Evolutionary conservation across 2,797 vertebrate species (phyloP).

Genomic region (Lycodopsis pacificus): DNA sequence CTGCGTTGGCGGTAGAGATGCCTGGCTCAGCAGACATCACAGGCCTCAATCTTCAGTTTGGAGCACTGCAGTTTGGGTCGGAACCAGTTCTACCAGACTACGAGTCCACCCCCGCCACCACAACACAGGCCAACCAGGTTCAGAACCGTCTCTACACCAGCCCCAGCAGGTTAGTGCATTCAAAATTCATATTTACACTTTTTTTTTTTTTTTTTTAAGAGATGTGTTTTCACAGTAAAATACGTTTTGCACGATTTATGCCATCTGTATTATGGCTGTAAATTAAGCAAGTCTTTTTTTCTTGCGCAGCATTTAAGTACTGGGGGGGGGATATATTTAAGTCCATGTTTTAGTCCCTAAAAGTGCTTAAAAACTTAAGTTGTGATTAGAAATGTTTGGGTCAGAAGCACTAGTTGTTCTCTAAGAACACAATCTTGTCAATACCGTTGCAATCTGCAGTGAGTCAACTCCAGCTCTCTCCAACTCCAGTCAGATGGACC

Average conservation of each 20-base stretch:
- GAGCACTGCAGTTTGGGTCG: slow-evolving; percentile 96
- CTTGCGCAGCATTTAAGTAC: neutral
- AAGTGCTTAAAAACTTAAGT: neutral
- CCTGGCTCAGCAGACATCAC: slow-evolving; percentile 95
- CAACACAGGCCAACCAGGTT: slow-evolving; percentile 84
- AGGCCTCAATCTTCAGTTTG: slow-evolving; percentile 97
- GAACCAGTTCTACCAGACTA: slow-evolving; percentile 95
- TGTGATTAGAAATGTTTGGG: neutral
- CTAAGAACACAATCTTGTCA: slow-evolving; percentile 21
- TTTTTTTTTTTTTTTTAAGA: neutral
- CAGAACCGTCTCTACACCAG: slow-evolving; percentile 94
- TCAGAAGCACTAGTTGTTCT: neutral
- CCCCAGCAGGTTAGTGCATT: slow-evolving; percentile 87
- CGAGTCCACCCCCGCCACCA: slow-evolving; percentile 85
- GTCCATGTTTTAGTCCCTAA: neutral
- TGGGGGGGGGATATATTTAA: neutral
- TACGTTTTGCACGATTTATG: neutral
- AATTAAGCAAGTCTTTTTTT: neutral
- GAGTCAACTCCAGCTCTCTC: slow-evolving; percentile 91
- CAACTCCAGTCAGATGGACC: slow-evolving; percentile 93
- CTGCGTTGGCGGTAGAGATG: slow-evolving; percentile 97
- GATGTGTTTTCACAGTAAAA: neutral
- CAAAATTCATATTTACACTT: neutral
- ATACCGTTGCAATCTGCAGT: slow-evolving; percentile 75
- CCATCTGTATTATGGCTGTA: neutral